phyloP scores from a whole-genome alignment of 2,113 vertebrate genomes.

The Chascanopsetta lugubris region DNA sequence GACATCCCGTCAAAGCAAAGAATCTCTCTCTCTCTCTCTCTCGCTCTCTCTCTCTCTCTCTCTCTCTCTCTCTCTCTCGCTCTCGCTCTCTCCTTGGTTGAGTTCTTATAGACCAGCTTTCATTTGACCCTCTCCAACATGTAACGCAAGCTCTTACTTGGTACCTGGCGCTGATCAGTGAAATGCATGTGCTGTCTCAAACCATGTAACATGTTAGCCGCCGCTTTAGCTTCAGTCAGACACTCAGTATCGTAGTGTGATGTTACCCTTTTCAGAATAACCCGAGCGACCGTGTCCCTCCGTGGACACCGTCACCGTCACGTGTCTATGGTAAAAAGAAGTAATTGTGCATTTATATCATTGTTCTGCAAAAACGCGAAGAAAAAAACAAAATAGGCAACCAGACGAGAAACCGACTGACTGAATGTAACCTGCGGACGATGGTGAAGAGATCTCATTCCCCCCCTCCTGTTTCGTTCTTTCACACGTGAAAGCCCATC shows the following conservation, averaged over 20 bases:
- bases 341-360: constrained; percentile 67
- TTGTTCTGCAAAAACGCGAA: constrained; percentile 62
- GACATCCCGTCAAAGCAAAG: constrained; percentile 40
- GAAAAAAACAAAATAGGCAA: constrained; percentile 47
- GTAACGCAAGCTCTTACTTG: constrained; percentile 59
- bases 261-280: constrained; percentile 24
- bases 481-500: constrained; percentile 30
- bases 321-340: constrained; percentile 52
- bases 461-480: constrained; percentile 56
- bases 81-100: too few species aligned
- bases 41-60: constrained; percentile 46
- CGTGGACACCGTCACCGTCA: constrained; percentile 22
- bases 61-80: too few species aligned
- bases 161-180: constrained; percentile 57
- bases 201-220: constrained; percentile 58
- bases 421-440: constrained; percentile 81
- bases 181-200: constrained; percentile 71
- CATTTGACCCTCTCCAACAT: constrained; percentile 58
- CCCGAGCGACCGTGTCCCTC: constrained; percentile 21
- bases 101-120: constrained; percentile 63
- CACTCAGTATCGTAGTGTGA: constrained; percentile 49
- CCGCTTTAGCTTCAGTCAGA: constrained; percentile 55
- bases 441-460: constrained; percentile 64
- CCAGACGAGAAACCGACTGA: constrained; percentile 80
- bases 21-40: constrained; percentile 40